Percentiles rank a stretch among this genome's conserved stretches.
These are phyloP conservation scores for Alcedo quadribrachys DNA, from an alignment of 2,797 vertebrate genomes.

Conservation along the genomic window DNA sequence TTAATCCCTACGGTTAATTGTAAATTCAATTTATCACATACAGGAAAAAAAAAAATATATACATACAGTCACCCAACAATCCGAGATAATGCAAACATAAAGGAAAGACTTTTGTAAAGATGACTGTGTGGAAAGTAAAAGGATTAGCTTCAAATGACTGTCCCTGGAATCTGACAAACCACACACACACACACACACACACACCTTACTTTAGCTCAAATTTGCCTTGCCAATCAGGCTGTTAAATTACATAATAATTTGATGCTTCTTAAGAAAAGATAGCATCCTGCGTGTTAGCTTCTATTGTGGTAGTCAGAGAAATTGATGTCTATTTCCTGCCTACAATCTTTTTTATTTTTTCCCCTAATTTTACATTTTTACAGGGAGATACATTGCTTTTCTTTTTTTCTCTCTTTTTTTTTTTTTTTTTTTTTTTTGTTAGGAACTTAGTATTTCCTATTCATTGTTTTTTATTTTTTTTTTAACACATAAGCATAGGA, in stretches of 20 bases:
- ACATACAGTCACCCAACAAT: neutral
- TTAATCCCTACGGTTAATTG: conserved; percentile 60
- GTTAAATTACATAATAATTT: conserved; percentile 51
- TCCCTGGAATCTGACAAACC: conserved; percentile 37
- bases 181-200: neutral
- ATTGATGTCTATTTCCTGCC: conserved; percentile 10
- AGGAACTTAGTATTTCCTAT: neutral
- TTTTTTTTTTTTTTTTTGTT: neutral
- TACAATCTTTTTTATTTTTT: neutral
- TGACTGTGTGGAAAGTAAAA: neutral
- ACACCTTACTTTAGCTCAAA: conserved; percentile 31
- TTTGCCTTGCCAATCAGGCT: conserved; percentile 38
- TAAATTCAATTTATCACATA: conserved; percentile 47
- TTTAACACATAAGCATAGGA: neutral
- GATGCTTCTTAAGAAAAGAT: conserved; percentile 52
- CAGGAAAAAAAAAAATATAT: conserved; percentile 3
- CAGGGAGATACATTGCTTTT: neutral
- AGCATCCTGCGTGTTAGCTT: neutral
- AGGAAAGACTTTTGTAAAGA: conserved; percentile 21
- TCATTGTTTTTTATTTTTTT: neutral
- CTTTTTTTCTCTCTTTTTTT: accelerated
- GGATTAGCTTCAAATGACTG: conserved; percentile 56
- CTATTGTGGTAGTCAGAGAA: conserved; percentile 22
- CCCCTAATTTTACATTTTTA: conserved; percentile 7
- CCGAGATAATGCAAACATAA: conserved; percentile 40